Evolutionary conservation across 2,797 vertebrate species (phyloP).

Genomic region (Danio choprae): DNA sequence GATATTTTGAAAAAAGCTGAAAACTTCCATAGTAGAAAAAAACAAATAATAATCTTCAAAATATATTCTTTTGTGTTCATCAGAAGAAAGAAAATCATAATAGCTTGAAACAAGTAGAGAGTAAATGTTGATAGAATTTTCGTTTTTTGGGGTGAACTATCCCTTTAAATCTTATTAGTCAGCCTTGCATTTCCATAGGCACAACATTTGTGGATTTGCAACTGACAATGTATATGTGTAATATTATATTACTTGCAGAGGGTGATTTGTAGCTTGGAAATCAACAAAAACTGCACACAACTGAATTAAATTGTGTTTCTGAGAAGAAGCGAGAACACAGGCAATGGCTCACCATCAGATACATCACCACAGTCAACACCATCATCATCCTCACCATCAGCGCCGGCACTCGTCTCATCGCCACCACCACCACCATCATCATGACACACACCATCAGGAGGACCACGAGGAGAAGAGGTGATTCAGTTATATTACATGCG

Average conservation of each 20-base stretch:
- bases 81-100: too few relatives aligned
- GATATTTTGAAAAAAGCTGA: too few relatives aligned
- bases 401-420: conserved; percentile 55
- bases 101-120: too few relatives aligned
- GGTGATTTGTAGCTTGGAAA: conserved; percentile 52
- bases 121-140: too few relatives aligned
- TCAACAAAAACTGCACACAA: conserved; percentile 65
- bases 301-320: conserved; percentile 50
- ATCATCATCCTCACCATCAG: conserved; percentile 60
- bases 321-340: conserved; percentile 61
- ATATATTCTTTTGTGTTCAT: too few relatives aligned
- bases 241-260: background rate
- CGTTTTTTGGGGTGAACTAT: too few relatives aligned
- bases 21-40: too few relatives aligned
- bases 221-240: background rate
- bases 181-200: background rate
- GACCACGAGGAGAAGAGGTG: conserved; percentile 57
- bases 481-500: background rate
- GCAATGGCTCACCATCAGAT: conserved; percentile 60
- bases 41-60: too few relatives aligned
- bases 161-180: background rate
- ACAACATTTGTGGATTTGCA: background rate
- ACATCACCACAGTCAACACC: conserved; percentile 55
- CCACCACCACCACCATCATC: conserved; percentile 42
- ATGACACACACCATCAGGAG: conserved; percentile 57